These are phyloP conservation scores for Vireo altiloquus DNA, from an alignment of 2,113 vertebrate genomes.

Conservation along the genomic window DNA sequence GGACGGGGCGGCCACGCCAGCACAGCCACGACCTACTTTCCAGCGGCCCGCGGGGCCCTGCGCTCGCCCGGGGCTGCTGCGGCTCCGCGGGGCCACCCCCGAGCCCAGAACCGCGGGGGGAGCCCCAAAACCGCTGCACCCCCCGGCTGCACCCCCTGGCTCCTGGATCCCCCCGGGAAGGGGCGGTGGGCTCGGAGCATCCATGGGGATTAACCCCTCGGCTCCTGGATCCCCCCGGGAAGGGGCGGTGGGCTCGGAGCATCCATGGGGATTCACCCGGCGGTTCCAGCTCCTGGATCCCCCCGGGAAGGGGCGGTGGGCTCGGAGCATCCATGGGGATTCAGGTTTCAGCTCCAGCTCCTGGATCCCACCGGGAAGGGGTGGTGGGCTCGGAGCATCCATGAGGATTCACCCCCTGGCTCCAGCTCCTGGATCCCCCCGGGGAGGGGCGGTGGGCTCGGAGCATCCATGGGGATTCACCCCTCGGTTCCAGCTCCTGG, in stretches of 20 bases:
- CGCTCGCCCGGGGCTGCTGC: fast-evolving
- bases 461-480: too few relatives aligned
- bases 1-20: slow-evolving; percentile 6
- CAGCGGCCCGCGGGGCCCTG: fast-evolving
- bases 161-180: background rate
- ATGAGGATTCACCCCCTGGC: too few relatives aligned
- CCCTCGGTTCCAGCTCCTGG: too few relatives aligned
- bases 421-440: too few relatives aligned
- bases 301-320: background rate
- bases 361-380: too few relatives aligned
- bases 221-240: background rate
- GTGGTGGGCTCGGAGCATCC: too few relatives aligned
- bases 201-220: fast-evolving
- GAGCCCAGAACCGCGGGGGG: background rate
- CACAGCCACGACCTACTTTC: slow-evolving; percentile 4
- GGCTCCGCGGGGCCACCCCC: background rate
- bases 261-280: fast-evolving
- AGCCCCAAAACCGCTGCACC: background rate
- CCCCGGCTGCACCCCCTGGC: too few relatives aligned
- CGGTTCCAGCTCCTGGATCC: background rate
- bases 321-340: background rate
- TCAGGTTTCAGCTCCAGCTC: too few relatives aligned
- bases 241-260: background rate
- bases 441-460: too few relatives aligned
- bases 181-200: background rate